Evolutionary conservation across 2,797 vertebrate genomes (phyloP).

Genomic region (Notamacropus eugenii): DNA sequence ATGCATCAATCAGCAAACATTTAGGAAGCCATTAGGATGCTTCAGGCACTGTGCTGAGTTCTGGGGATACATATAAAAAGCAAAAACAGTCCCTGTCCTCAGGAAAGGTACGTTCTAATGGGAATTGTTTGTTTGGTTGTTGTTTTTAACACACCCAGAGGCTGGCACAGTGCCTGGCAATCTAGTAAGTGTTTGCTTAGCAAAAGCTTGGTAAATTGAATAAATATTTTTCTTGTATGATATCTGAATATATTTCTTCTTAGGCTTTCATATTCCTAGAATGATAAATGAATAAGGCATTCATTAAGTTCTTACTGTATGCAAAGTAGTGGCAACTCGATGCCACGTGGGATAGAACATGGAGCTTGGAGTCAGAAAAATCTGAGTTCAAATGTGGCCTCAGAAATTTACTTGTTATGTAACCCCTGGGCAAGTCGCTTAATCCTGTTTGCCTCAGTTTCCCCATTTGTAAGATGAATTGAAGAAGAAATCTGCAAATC

Average conservation of each 20-base stretch:
- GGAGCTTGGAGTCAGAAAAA: background rate
- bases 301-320: background rate
- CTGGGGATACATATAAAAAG: background rate
- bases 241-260: background rate
- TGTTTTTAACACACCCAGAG: background rate
- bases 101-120: background rate
- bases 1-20: background rate
- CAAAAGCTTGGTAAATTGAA: background rate
- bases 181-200: background rate
- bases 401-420: background rate
- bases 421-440: background rate
- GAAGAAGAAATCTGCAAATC: background rate
- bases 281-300: background rate
- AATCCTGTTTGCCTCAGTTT: background rate
- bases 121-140: background rate
- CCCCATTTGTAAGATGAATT: background rate
- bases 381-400: background rate
- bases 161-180: background rate
- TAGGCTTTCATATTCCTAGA: background rate
- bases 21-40: background rate
- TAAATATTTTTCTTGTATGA: background rate
- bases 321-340: background rate
- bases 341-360: background rate
- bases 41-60: background rate
- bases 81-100: background rate